Percentiles rank a stretch among this genome's conserved stretches.
These are phyloP conservation scores for Minunthozetes semirufus DNA, from an alignment of 2,888 invertebrate species.

Conservation along the genomic window DNA sequence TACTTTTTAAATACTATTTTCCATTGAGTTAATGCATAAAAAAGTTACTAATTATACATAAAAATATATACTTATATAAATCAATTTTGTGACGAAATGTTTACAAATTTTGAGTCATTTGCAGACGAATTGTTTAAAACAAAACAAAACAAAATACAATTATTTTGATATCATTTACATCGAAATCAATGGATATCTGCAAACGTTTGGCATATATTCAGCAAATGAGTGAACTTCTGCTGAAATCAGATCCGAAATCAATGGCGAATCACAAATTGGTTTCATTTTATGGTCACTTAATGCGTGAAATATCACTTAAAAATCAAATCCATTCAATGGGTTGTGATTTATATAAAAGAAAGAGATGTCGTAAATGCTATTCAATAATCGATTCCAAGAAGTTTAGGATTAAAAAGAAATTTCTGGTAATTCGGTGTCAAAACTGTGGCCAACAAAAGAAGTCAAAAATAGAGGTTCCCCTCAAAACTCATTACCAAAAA, in stretches of 20 bases:
- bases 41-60: too few species aligned
- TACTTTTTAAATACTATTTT: too few species aligned
- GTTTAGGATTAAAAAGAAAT: background rate
- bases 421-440: background rate
- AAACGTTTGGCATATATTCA: slow-evolving; percentile 23
- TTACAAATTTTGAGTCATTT: background rate
- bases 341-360: background rate
- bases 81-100: too few species aligned
- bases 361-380: slow-evolving; percentile 1
- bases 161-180: background rate
- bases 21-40: too few species aligned
- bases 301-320: slow-evolving; percentile 6
- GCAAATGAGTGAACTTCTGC: slow-evolving; percentile 35
- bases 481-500: background rate
- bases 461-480: background rate
- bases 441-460: background rate
- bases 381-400: background rate
- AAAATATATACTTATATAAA: too few species aligned
- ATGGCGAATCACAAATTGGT: background rate
- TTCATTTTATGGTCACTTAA: slow-evolving; percentile 1
- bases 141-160: background rate
- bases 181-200: slow-evolving; percentile 10
- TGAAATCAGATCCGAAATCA: background rate
- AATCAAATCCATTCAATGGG: slow-evolving; percentile 22
- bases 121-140: background rate